These are phyloP conservation scores for Drosophila koepferae DNA, from an alignment of 2,888 invertebrate genomes.

Conservation along the genomic window DNA sequence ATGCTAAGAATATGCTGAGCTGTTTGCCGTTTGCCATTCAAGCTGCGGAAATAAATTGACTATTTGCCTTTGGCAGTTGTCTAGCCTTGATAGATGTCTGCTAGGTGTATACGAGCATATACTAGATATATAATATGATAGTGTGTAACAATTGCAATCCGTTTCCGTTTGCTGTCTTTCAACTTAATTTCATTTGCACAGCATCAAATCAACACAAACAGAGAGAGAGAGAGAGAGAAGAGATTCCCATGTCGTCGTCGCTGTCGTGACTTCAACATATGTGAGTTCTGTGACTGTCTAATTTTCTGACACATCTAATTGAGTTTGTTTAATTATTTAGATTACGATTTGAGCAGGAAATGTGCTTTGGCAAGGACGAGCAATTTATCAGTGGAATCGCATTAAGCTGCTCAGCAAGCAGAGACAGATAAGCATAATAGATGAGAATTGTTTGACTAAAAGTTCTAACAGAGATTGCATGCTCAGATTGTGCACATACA, in stretches of 20 bases:
- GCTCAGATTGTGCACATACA: neutral
- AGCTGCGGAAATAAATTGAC: constrained; percentile 19
- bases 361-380: constrained; percentile 32
- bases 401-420: constrained; percentile 50
- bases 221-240: constrained; percentile 4
- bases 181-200: constrained; percentile 40
- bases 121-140: neutral
- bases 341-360: constrained; percentile 62
- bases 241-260: neutral
- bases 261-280: neutral
- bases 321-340: constrained; percentile 76
- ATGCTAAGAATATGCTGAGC: constrained; percentile 13
- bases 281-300: constrained; percentile 34
- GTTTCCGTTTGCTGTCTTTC: constrained; percentile 22
- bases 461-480: constrained; percentile 38
- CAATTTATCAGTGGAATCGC: constrained; percentile 59
- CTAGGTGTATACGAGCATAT: neutral
- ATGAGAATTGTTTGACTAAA: constrained; percentile 35
- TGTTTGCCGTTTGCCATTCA: neutral
- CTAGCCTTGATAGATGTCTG: constrained; percentile 6
- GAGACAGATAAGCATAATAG: constrained; percentile 26
- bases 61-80: constrained; percentile 10
- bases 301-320: constrained; percentile 69
- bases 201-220: constrained; percentile 52
- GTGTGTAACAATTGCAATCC: constrained; percentile 4